Percentiles rank a stretch among this genome's conserved stretches.
Conservation (phyloP, 2,113 vertebrate species). For the Scomber colias region DNA sequence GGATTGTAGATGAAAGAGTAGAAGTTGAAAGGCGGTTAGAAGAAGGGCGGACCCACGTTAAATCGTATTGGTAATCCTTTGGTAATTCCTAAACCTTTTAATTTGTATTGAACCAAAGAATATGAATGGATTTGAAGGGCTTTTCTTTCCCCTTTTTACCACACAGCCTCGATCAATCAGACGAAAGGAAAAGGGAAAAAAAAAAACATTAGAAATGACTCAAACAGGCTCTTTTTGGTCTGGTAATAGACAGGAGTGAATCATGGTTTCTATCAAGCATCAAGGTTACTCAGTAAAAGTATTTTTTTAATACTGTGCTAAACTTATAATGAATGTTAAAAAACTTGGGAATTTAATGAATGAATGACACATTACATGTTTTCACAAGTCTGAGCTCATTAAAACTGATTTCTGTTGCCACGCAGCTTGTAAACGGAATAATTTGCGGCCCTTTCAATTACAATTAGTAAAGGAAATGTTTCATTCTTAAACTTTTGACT, state of each 20-base stretch:
- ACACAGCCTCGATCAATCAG: slow-evolving; percentile 24
- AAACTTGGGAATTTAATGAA: no score
- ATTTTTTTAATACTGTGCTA: background rate
- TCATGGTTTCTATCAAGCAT: background rate
- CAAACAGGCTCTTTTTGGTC: slow-evolving; percentile 12
- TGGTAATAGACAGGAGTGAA: background rate
- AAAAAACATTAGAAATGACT: background rate
- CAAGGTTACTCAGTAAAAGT: background rate
- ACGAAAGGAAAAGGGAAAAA: background rate
- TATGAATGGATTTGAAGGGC: slow-evolving; percentile 48
- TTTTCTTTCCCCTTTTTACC: slow-evolving; percentile 39
- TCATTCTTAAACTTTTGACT: slow-evolving; percentile 37
- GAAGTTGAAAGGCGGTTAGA: background rate
- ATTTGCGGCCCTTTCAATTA: slow-evolving; percentile 31
- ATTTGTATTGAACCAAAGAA: slow-evolving; percentile 44
- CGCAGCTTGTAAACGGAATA: background rate
- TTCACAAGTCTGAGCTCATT: background rate
- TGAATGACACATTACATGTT: slow-evolving; percentile 1
- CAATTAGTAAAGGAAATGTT: slow-evolving; percentile 8
- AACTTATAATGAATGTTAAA: background rate
- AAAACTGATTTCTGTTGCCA: background rate
- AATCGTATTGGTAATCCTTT: slow-evolving; percentile 40
- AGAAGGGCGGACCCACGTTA: slow-evolving; percentile 14
- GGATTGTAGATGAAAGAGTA: background rate
- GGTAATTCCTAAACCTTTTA: slow-evolving; percentile 50